Evolutionary conservation across 2,113 vertebrate species (phyloP).

Genomic region (Neopipo cinnamomea): DNA sequence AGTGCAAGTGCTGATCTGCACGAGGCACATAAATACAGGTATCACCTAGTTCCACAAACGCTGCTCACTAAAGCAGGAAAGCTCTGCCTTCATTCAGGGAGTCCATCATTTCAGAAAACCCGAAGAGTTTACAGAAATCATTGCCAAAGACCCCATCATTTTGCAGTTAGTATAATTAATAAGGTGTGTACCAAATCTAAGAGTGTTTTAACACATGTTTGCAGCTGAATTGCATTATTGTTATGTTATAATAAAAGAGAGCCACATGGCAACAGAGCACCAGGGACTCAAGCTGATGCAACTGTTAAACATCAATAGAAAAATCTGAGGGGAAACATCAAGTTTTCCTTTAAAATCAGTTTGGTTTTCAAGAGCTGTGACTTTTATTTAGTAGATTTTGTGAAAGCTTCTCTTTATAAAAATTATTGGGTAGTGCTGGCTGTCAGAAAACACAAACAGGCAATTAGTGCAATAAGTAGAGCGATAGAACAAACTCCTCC

Average conservation of each 20-base stretch:
- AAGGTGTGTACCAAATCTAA: constrained; percentile 46
- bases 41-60: not conserved
- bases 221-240: constrained; percentile 51
- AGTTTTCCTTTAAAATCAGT: constrained; percentile 32
- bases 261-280: constrained; percentile 37
- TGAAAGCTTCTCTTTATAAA: constrained; percentile 57
- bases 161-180: constrained; percentile 67
- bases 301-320: not conserved
- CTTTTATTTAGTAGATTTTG: constrained; percentile 28
- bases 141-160: constrained; percentile 62
- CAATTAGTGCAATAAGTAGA: constrained; percentile 52
- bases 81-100: constrained; percentile 26
- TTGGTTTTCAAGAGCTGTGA: constrained; percentile 37
- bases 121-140: constrained; percentile 26
- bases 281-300: constrained; percentile 6
- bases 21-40: rapidly evolving
- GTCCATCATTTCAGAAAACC: constrained; percentile 30
- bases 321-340: constrained; percentile 23
- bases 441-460: constrained; percentile 63
- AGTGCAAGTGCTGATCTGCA: not conserved
- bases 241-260: constrained; percentile 50
- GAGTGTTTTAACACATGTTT: constrained; percentile 50
- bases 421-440: constrained; percentile 54
- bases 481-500: not conserved
- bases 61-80: not conserved